These are phyloP conservation scores for Syngnathus floridae DNA, from an alignment of 2,113 vertebrate species.

Conservation along the genomic window DNA sequence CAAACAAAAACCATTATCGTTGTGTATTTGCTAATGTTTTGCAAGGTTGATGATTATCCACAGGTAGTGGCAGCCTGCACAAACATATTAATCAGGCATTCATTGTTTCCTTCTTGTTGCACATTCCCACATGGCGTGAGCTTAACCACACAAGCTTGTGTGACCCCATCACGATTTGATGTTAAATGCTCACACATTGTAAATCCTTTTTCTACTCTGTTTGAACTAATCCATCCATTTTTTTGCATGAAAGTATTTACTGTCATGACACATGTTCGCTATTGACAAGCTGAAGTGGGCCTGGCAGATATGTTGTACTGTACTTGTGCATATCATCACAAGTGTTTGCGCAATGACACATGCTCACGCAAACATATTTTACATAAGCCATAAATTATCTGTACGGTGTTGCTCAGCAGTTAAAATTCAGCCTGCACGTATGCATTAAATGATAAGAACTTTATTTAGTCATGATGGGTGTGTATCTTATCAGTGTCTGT, in stretches of 20 bases:
- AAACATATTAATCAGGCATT: conserved; percentile 40
- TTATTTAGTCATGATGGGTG: conserved; percentile 22
- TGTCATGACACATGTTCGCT: conserved; percentile 46
- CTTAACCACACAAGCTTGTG: background rate
- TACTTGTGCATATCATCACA: conserved; percentile 3
- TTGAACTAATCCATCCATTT: conserved; percentile 56
- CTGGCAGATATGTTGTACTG: conserved; percentile 24
- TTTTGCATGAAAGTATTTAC: conserved; percentile 55
- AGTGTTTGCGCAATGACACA: conserved; percentile 5
- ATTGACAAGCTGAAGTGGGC: conserved; percentile 37
- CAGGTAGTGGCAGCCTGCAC: conserved; percentile 26
- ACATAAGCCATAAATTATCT: background rate
- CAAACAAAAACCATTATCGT: conserved; percentile 33
- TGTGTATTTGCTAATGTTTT: conserved; percentile 40
- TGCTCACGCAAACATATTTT: conserved; percentile 1
- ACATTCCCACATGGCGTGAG: conserved; percentile 6
- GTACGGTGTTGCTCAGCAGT: background rate
- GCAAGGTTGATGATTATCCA: conserved; percentile 43
- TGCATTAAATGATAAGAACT: conserved; percentile 8
- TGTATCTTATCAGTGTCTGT: conserved; percentile 18
- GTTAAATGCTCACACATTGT: conserved; percentile 40
- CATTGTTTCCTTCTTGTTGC: conserved; percentile 46
- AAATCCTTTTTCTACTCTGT: conserved; percentile 43
- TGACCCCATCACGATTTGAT: conserved; percentile 21
- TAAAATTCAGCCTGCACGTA: conserved; percentile 14